phyloP scores from a whole-genome alignment of 2,888 invertebrate species.

The Lycia hirtaria region DNA sequence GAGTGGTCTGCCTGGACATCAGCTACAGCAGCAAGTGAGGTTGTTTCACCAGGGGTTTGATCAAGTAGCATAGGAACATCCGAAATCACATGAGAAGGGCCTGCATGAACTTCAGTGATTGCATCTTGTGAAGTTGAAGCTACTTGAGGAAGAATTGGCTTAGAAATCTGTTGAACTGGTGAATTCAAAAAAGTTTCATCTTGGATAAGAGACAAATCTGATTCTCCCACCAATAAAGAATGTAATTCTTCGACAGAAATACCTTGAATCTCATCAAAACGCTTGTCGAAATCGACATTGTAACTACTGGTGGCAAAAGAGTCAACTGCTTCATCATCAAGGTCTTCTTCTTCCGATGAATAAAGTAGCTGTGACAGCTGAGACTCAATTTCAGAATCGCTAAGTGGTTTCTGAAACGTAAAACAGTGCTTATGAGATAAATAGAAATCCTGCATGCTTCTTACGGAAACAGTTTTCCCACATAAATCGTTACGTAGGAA shows the following conservation, averaged over 20 bases:
- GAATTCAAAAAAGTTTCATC: constrained; percentile 1
- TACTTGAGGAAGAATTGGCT: not conserved
- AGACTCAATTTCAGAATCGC: too few species aligned
- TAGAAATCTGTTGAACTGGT: not conserved
- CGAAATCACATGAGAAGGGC: constrained; percentile 17
- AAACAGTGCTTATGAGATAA: too few species aligned
- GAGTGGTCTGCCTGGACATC: not conserved
- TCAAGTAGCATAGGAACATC: constrained; percentile 18
- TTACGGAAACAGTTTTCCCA: too few species aligned
- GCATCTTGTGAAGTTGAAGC: not conserved
- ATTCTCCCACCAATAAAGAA: constrained; percentile 34
- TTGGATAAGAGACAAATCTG: constrained; percentile 35
- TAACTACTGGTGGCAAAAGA: constrained; percentile 2
- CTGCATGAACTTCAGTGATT: constrained; percentile 12
- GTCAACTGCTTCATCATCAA: not conserved
- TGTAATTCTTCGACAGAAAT: constrained; percentile 34
- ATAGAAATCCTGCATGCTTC: too few species aligned
- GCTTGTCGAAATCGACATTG: constrained; percentile 30
- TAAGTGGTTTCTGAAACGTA: too few species aligned
- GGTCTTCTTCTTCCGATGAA: too few species aligned
- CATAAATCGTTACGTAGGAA: too few species aligned
- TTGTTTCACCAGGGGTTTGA: constrained; percentile 12
- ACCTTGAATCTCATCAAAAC: constrained; percentile 37
- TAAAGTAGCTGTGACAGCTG: too few species aligned
- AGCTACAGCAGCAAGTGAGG: not conserved